Base-by-base conservation (phyloP, 2,888 invertebrate genomes). In the Diplolepis rosae region DNA sequence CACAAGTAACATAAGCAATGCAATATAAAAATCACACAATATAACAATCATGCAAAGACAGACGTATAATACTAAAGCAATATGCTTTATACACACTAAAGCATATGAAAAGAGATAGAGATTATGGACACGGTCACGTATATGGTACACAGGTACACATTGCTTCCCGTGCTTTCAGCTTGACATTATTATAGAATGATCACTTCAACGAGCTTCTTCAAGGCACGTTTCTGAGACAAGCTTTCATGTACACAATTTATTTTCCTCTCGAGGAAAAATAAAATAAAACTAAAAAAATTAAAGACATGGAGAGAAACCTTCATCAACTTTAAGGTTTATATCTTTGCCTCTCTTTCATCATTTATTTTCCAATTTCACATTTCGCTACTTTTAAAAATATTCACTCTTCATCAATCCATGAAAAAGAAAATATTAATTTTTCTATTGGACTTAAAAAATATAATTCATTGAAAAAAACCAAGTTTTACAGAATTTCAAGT, bases 121-220 rank as follows among this genome's bases (percentile, higher is more conserved):
- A 54, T 56, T 56, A 56, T 35, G 35, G 61, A 39, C 35, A 61
- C 61, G 61, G 61, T 61, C 39, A 61, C 39, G 61, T 61, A 61
- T 61, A 61, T 39, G n/a, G 39, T 39, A 18, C n/a, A n/a, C n/a
- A n/a, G n/a, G n/a, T 45, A 61, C 22, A 39, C 35, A 39, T 39
- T 39, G 39, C 61, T 61, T 61, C 4, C 39, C 39, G 22, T 35
- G 35, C 56, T 56, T 56, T 56, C 32, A 56, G 56, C 56, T 56
- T 61, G 35, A 39, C 39, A 39, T n/a, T n/a, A n/a, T n/a, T n/a
- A n/a, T n/a, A 61, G 15, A 39, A 61, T 61, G 39, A 61, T 39
- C 27, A 13, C 39, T n/a, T 61, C 39, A 39, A 61, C 24, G 24
- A 61, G 35, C 39, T 61, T 39, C 35, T 61, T 61, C 39, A 61